A percentile compares a stretch with the other conserved stretches of the same genome.
Conservation (phyloP, 1,140 invertebrate genomes). For the Amphibalanus amphitrite region DNA sequence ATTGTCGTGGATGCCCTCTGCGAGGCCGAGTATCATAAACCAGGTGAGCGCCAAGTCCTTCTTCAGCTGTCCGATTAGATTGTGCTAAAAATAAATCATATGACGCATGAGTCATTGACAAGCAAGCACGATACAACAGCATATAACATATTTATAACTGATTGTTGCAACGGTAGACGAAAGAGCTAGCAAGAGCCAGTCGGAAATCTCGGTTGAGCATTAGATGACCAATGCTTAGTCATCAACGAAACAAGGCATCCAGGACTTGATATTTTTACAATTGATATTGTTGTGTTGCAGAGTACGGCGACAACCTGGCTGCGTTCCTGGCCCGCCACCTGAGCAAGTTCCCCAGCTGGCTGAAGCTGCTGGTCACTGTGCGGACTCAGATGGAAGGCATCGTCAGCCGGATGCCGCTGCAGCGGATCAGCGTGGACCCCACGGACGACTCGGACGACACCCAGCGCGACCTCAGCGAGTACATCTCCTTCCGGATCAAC, state of each 20-base stretch:
- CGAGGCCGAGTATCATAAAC: conserved; percentile 75
- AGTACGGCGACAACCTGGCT: conserved; percentile 68
- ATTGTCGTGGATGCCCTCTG: conserved; percentile 80
- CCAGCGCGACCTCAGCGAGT: conserved; percentile 54
- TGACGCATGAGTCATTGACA: too few relatives aligned
- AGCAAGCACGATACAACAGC: too few relatives aligned
- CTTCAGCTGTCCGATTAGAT: too few relatives aligned
- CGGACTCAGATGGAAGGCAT: conserved; percentile 47
- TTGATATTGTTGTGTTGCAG: too few relatives aligned
- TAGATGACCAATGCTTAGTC: too few relatives aligned
- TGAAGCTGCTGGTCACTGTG: conserved; percentile 78
- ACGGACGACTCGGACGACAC: conserved; percentile 18
- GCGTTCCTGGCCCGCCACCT: conserved; percentile 70
- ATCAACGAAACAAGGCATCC: too few relatives aligned
- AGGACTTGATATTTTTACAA: too few relatives aligned
- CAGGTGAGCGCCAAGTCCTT: conserved; percentile 6
- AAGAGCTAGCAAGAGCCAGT: too few relatives aligned
- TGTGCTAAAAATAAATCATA: too few relatives aligned
- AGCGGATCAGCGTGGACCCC: conserved; percentile 27
- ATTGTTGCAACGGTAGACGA: too few relatives aligned
- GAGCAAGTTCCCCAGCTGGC: conserved; percentile 67
- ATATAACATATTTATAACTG: too few relatives aligned
- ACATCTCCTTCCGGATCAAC: conserved; percentile 61
- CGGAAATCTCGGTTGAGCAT: too few relatives aligned
- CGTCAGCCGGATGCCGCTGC: conserved; percentile 44